Percentiles rank a stretch among this genome's conserved stretches.
Conservation (phyloP, 2,797 vertebrate genomes). For the Schizothorax lantsangensis region DNA sequence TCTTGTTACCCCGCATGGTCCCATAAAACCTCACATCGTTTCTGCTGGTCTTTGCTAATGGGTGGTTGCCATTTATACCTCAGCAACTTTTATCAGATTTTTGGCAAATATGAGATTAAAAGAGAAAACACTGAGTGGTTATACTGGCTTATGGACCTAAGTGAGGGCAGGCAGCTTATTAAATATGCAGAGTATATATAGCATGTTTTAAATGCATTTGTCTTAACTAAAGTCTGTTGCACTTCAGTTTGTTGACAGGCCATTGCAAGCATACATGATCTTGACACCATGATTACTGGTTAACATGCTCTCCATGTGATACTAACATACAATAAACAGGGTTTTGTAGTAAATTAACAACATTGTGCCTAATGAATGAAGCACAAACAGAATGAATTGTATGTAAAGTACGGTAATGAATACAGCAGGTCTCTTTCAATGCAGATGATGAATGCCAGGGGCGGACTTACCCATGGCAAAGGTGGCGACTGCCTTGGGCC, state of each 20-base stretch:
- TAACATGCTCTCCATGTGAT: background rate
- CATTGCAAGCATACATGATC: background rate
- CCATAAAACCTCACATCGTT: background rate
- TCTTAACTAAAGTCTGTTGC: background rate
- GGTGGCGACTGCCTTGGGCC: no score
- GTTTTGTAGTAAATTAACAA: background rate
- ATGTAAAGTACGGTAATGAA: background rate
- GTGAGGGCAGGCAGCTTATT: background rate
- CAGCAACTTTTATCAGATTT: background rate
- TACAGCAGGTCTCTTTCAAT: background rate
- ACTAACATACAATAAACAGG: background rate
- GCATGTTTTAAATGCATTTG: background rate
- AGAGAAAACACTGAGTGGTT: background rate
- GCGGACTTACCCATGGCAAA: no score
- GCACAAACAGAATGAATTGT: background rate
- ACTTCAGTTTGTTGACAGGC: background rate
- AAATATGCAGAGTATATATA: background rate
- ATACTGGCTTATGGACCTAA: background rate
- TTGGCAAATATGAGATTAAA: background rate
- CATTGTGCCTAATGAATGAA: background rate
- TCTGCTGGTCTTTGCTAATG: background rate
- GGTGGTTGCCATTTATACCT: background rate
- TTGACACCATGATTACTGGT: background rate
- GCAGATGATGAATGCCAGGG: slow-evolving; percentile 24
- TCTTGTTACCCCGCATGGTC: background rate